Conservation (phyloP, 2,888 invertebrate species). For the Ptychoptera albimana region DNA sequence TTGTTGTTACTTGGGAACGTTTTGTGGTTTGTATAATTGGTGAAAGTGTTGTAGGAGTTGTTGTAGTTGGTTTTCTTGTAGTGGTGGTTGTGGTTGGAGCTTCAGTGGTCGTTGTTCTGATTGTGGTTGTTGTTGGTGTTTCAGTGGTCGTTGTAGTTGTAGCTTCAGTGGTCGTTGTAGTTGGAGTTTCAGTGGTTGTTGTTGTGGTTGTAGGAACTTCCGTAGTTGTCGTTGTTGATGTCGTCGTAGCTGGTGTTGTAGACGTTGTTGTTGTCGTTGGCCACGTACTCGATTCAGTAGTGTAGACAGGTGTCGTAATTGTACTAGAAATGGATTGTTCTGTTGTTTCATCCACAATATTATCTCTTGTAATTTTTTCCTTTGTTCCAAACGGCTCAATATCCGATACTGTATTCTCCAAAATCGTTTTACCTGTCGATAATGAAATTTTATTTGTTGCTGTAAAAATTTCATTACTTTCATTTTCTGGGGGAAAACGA, state of each 20-base stretch:
- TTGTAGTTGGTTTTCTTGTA: constrained; percentile 19
- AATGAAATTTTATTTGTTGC: no score
- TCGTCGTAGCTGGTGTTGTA: neutral
- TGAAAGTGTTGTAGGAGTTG: neutral
- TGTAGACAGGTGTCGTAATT: no score
- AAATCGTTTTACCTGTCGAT: no score
- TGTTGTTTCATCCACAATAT: neutral
- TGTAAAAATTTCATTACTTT: no score
- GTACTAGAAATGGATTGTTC: neutral
- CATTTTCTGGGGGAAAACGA: no score
- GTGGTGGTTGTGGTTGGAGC: constrained; percentile 11
- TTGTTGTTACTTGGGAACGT: neutral
- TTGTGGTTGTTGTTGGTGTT: constrained; percentile 7
- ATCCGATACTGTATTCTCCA: no score
- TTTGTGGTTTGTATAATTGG: constrained; percentile 4
- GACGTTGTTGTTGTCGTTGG: constrained; percentile 2
- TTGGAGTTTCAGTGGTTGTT: constrained; percentile 5
- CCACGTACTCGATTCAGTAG: neutral
- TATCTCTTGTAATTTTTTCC: neutral
- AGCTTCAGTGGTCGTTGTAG: constrained; percentile 11
- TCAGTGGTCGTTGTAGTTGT: constrained; percentile 7
- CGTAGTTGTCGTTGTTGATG: neutral
- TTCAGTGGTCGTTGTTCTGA: constrained; percentile 10
- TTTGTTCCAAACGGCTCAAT: no score
- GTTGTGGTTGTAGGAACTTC: neutral